Evolutionary conservation across 2,113 vertebrate species (phyloP).

Genomic region (Datnioides undecimradiatus): DNA sequence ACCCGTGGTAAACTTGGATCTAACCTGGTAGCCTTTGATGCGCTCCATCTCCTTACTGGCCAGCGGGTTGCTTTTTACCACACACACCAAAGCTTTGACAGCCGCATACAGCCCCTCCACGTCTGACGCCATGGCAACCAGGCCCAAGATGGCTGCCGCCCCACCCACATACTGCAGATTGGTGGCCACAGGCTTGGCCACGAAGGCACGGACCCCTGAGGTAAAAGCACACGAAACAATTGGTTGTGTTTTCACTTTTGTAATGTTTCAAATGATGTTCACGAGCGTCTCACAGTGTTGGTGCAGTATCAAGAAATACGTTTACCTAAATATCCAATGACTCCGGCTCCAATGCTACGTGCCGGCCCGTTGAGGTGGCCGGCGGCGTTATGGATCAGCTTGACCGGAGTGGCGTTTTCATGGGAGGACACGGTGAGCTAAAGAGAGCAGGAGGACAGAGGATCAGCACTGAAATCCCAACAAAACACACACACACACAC

Average conservation of each 20-base stretch:
- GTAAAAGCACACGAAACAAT: too few species aligned
- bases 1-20: neutral
- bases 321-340: constrained; percentile 97
- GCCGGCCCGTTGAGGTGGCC: constrained; percentile 96
- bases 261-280: neutral
- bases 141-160: constrained; percentile 95
- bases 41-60: constrained; percentile 99
- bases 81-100: constrained; percentile 97
- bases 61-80: constrained; percentile 97
- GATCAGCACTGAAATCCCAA: neutral
- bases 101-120: constrained; percentile 98
- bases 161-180: constrained; percentile 97
- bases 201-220: constrained; percentile 94
- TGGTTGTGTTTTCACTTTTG: neutral
- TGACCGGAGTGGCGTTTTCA: constrained; percentile 97
- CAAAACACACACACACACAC: neutral
- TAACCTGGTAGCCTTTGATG: constrained; percentile 95
- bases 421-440: constrained; percentile 96
- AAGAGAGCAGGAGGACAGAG: neutral
- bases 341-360: constrained; percentile 91
- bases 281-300: neutral
- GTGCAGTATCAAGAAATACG: neutral
- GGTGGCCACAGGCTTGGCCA: constrained; percentile 95
- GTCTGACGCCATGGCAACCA: constrained; percentile 98
- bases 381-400: constrained; percentile 93